These are phyloP conservation scores for Molossus alvarezi DNA, from an alignment of 2,797 vertebrate genomes.

Conservation along the genomic window DNA sequence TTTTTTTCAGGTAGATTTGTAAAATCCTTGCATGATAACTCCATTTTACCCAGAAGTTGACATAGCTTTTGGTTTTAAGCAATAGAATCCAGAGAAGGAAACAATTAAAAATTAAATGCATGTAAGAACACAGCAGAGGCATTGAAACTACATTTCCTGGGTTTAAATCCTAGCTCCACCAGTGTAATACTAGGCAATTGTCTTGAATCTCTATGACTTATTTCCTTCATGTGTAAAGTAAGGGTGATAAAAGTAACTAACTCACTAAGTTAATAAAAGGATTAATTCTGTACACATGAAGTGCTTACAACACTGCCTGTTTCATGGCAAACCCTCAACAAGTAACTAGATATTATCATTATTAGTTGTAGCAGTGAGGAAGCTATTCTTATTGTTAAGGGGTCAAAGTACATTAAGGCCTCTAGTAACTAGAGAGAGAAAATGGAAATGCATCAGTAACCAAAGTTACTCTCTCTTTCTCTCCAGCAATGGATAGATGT, in stretches of 20 bases:
- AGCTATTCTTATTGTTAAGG: not conserved
- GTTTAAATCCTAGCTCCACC: not conserved
- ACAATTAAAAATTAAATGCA: not conserved
- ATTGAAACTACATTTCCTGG: not conserved
- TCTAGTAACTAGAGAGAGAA: not conserved
- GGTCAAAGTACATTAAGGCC: not conserved
- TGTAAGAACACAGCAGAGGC: not conserved
- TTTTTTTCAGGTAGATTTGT: not conserved
- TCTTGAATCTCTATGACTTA: not conserved
- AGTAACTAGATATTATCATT: not conserved
- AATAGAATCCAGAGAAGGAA: not conserved
- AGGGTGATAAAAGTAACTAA: not conserved
- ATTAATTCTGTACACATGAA: not conserved
- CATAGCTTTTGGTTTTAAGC: not conserved
- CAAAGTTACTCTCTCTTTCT: not conserved
- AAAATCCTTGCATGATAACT: not conserved
- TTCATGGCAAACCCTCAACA: not conserved
- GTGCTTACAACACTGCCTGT: not conserved
- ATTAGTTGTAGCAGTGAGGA: not conserved
- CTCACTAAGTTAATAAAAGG: not conserved
- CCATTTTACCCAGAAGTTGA: not conserved
- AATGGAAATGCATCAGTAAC: not conserved
- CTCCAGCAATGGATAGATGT: not conserved
- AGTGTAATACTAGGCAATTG: not conserved
- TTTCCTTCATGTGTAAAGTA: not conserved